These are phyloP conservation scores for Chamaea fasciata DNA, from an alignment of 2,113 vertebrate genomes.

Conservation along the genomic window DNA sequence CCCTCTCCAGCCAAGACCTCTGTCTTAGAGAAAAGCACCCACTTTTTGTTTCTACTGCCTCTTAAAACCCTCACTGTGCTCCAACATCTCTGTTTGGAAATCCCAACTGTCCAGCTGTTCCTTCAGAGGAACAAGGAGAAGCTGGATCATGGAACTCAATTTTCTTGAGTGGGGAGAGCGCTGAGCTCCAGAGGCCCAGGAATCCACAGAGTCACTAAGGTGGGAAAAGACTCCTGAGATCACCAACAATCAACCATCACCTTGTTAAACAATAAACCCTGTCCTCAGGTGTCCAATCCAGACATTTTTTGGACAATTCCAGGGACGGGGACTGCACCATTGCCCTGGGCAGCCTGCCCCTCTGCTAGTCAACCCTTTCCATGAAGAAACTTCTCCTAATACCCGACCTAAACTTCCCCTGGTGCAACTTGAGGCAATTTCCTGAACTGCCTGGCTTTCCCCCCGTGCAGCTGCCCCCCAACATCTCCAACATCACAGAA, in stretches of 20 bases:
- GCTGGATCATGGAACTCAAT: background rate
- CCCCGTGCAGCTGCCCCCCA: background rate
- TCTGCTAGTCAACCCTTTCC: background rate
- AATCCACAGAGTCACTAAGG: background rate
- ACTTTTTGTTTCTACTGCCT: background rate
- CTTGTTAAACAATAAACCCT: background rate
- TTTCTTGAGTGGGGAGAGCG: background rate
- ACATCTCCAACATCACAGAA: background rate
- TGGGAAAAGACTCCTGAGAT: background rate
- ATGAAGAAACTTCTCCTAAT: background rate
- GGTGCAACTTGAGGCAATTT: background rate
- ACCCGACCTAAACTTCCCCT: background rate
- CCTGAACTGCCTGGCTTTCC: background rate
- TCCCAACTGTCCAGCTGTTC: background rate
- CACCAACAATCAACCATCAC: background rate
- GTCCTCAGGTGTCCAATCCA: background rate
- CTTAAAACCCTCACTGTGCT: background rate
- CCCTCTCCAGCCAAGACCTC: background rate
- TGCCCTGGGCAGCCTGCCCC: background rate
- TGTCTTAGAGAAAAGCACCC: background rate
- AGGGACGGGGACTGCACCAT: background rate
- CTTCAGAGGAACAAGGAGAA: background rate
- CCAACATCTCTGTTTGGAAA: background rate
- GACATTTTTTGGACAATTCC: background rate
- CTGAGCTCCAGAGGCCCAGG: background rate